These are phyloP conservation scores for Pomatorhinus ruficollis DNA, from an alignment of 2,113 vertebrate species.

Conservation along the genomic window DNA sequence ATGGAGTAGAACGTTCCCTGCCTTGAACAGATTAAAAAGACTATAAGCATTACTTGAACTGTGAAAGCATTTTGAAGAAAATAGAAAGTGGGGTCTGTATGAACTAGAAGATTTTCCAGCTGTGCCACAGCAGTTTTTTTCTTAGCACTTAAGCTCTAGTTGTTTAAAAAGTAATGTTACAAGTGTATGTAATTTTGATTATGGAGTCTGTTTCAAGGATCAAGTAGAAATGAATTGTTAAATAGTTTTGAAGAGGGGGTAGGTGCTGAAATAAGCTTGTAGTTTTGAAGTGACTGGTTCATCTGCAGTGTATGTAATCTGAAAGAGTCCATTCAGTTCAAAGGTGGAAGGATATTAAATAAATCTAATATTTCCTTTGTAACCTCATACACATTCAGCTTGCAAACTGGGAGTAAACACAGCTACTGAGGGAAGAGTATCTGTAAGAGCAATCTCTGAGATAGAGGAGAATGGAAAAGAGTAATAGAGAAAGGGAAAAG, in stretches of 20 bases:
- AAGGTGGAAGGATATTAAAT: not conserved
- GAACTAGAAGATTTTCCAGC: not conserved
- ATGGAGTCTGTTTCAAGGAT: not conserved
- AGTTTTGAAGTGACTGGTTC: not conserved
- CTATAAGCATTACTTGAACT: not conserved
- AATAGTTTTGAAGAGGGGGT: not conserved
- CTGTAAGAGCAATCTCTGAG: not conserved
- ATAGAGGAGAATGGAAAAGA: not conserved
- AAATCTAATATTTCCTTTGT: not conserved
- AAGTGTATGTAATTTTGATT: slow-evolving; percentile 30
- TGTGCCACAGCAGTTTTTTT: not conserved
- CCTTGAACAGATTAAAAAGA: not conserved
- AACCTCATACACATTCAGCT: not conserved
- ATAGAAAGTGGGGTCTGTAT: not conserved
- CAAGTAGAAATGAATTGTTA: slow-evolving; percentile 24
- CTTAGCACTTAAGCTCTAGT: not conserved
- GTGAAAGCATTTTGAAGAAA: not conserved
- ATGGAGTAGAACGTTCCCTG: not conserved
- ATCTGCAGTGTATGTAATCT: not conserved
- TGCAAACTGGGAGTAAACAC: not conserved
- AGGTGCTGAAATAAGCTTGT: not conserved
- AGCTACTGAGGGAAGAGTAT: not conserved
- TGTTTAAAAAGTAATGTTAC: slow-evolving; percentile 46
- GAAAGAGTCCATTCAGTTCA: not conserved
- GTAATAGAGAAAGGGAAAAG: not conserved